Percentiles rank a stretch among this genome's conserved stretches.
Conservation (phyloP, 2,888 invertebrate genomes). For the Drosophila maculinotata region DNA sequence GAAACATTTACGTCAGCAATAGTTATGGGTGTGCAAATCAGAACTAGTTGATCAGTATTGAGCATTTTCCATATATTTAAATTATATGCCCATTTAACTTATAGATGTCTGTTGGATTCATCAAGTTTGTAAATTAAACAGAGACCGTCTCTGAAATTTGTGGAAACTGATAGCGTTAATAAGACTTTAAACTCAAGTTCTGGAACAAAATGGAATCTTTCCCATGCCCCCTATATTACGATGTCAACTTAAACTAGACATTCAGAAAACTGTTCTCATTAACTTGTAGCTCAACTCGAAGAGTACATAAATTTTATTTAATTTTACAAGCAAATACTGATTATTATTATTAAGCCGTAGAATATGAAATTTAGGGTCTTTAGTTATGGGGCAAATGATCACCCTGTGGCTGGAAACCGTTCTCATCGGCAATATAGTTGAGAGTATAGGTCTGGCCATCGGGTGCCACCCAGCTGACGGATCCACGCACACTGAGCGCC, state of each 20-base stretch:
- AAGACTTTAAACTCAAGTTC: too few relatives aligned
- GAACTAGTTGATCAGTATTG: slow-evolving; percentile 11
- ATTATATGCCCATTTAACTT: background rate
- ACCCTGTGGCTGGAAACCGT: slow-evolving; percentile 86
- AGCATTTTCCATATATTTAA: background rate
- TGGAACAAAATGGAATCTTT: too few relatives aligned
- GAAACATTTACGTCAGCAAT: slow-evolving; percentile 10
- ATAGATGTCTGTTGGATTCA: background rate
- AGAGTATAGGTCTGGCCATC: slow-evolving; percentile 86
- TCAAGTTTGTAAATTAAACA: background rate
- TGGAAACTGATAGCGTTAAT: too few relatives aligned
- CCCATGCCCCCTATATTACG: too few relatives aligned
- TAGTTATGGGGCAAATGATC: slow-evolving; percentile 80
- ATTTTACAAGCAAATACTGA: slow-evolving; percentile 25
- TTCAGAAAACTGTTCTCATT: too few relatives aligned
- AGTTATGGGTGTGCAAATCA: slow-evolving; percentile 6
- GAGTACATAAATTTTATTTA: slow-evolving; percentile 2
- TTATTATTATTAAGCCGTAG: background rate
- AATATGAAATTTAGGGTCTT: background rate
- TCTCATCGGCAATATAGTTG: slow-evolving; percentile 86
- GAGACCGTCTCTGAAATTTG: background rate
- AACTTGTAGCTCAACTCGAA: too few relatives aligned
- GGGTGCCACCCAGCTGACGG: slow-evolving; percentile 85
- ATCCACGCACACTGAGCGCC: slow-evolving; percentile 85
- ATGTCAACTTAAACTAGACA: too few relatives aligned